Evolutionary conservation across 2,888 invertebrate genomes (phyloP), one percentile per base, ranked within the genome.

Genomic region (Physocephala rufipes): DNA sequence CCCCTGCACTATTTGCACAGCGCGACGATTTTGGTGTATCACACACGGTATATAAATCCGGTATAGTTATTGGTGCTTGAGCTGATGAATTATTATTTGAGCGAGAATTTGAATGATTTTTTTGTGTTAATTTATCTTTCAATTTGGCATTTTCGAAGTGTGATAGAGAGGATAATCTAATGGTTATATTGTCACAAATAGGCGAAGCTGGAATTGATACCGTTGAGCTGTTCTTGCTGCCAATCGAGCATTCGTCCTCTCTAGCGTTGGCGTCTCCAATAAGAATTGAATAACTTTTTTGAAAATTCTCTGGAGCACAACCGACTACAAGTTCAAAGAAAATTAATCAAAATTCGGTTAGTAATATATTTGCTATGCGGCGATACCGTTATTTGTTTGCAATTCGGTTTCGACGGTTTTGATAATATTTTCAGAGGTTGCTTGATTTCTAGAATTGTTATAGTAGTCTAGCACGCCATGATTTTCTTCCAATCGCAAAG

Each of bases 391-490:
- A 68, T 55, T 5, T 21, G 19, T 0, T 16, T 61, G 15, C 30
- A 26, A 24, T 36, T 36, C 9, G 36, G 4, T 9, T 9, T 36
- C 9, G 36, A 7, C 36, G 36, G 5, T 9, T n/a, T n/a, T n/a
- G n/a, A n/a, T 7, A 36, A 36, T 36, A 36, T 36, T 9, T 28
- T 66, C n/a, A 9, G 16, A 26, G 19, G 4, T 36, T 36, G 36
- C 9, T 36, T 36, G 36, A 36, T 24, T 59, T 19, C n/a, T 43
- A 4, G 70, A 49, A 9, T 26, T 71, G 43, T 77, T 77, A 53
- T 76, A 79, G 59, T 78, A 79, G 28, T 75, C 73, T 0, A 80
- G 47, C 43, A 80, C 59, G 47, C 75, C 72, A 7, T 67, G 19
- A 64, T 80, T 79, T 21, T 68, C 72, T 9, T 71, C 58, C 16